phyloP scores from a whole-genome alignment of 2,888 invertebrate genomes.

The Stramonita haemastoma region DNA sequence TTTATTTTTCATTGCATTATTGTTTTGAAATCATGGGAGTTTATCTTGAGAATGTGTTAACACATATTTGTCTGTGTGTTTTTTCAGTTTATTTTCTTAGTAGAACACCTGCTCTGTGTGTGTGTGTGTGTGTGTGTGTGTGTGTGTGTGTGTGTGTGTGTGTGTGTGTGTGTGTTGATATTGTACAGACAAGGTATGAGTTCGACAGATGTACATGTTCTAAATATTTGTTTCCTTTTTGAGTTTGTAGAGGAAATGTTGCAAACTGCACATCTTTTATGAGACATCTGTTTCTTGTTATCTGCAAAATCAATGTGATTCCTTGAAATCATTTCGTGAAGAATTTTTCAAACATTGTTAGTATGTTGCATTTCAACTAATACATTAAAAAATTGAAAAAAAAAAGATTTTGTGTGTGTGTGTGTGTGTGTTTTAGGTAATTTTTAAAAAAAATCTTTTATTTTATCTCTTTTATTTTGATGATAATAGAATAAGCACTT shows the following conservation, averaged over 20 bases:
- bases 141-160: background rate
- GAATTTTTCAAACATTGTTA: background rate
- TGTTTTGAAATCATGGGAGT: no score
- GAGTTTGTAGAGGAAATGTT: background rate
- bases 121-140: slow-evolving; percentile 4
- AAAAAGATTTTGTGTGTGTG: slow-evolving; percentile 7
- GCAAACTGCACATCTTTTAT: background rate
- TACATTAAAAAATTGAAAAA: background rate
- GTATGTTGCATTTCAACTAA: slow-evolving; percentile 5
- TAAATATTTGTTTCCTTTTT: background rate
- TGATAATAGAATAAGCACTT: no score
- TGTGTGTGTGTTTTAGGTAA: slow-evolving; percentile 10
- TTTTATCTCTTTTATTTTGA: no score
- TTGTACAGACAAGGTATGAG: background rate
- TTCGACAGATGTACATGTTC: background rate
- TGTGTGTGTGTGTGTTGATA: background rate
- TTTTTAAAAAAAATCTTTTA: no score
- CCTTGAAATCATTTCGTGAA: background rate
- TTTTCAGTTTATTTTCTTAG: no score
- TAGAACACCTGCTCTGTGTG: background rate
- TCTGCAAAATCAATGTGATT: slow-evolving; percentile 12
- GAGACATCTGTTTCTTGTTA: background rate
- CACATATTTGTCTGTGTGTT: no score
- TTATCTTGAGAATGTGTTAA: no score
- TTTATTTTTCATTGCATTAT: no score